These are phyloP conservation scores for Todiramphus saurophagus DNA, from an alignment of 2,113 vertebrate genomes.

Conservation along the genomic window DNA sequence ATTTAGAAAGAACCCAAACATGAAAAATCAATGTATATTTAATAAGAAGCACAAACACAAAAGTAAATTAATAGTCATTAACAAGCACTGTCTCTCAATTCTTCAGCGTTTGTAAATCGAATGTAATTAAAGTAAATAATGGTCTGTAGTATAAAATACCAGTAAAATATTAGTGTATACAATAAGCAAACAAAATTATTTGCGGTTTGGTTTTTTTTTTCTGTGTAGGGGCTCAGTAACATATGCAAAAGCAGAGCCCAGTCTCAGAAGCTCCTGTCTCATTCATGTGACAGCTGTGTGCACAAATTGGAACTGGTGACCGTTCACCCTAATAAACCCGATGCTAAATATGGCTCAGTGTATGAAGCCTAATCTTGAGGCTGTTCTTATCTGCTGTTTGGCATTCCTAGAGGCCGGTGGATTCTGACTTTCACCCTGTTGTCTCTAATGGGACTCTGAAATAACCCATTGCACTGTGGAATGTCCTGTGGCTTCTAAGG, in stretches of 20 bases:
- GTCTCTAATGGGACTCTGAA: not conserved
- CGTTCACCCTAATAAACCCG: not conserved
- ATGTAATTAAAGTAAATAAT: not conserved
- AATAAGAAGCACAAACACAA: not conserved
- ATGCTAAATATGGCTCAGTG: not conserved
- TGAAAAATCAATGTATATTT: not conserved
- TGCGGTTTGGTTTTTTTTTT: not conserved
- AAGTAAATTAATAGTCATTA: not conserved
- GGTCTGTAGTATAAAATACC: not conserved
- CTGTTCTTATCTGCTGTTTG: not conserved
- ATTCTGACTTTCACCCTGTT: not conserved
- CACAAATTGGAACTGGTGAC: not conserved
- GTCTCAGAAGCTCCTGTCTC: not conserved
- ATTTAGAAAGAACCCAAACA: not conserved
- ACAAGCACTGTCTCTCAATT: not conserved
- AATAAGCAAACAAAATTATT: not conserved
- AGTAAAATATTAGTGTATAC: not conserved
- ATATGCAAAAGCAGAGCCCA: not conserved
- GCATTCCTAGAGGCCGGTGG: not conserved
- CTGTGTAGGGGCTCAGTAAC: not conserved
- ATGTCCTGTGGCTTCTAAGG: not conserved
- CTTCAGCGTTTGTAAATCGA: not conserved
- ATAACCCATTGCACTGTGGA: not conserved
- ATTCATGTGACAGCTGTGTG: not conserved
- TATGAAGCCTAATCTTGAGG: not conserved